Conservation (phyloP, 2,113 vertebrate species). For the Etheostoma spectabile region DNA sequence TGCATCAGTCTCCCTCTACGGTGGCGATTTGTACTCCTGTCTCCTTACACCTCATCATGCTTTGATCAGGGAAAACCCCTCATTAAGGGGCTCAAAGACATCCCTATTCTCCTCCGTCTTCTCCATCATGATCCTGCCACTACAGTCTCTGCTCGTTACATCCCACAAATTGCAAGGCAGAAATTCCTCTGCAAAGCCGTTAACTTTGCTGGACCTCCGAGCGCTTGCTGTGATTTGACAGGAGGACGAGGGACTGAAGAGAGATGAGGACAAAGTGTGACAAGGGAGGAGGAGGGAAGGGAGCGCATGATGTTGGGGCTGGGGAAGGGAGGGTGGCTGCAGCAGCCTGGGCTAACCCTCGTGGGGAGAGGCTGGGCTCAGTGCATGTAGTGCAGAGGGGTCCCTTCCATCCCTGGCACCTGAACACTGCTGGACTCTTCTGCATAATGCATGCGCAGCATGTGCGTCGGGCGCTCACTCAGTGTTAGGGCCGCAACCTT, state of each 20-base stretch:
- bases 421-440: conserved; percentile 35
- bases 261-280: conserved; percentile 28
- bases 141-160: conserved; percentile 2
- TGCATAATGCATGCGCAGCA: conserved; percentile 68
- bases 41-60: conserved; percentile 20
- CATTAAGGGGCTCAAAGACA: conserved; percentile 41
- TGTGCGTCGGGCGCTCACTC: conserved; percentile 28
- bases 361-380: conserved; percentile 28
- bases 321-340: conserved; percentile 42
- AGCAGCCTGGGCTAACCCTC: conserved; percentile 50
- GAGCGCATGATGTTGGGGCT: conserved; percentile 5
- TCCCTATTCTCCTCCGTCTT: conserved; percentile 1
- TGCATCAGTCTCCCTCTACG: conserved; percentile 31
- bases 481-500: conserved; percentile 19
- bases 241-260: conserved; percentile 15
- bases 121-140: conserved; percentile 3
- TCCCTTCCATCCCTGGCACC: conserved; percentile 43
- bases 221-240: conserved; percentile 25
- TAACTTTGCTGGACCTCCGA: not conserved
- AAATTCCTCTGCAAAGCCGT: conserved; percentile 21
- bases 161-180: not conserved
- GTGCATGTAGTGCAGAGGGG: conserved; percentile 42
- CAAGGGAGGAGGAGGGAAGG: conserved; percentile 14
- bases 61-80: conserved; percentile 59
- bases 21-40: conserved; percentile 21